phyloP scores from a whole-genome alignment of 2,797 vertebrate species.

The Harpagifer antarcticus region DNA sequence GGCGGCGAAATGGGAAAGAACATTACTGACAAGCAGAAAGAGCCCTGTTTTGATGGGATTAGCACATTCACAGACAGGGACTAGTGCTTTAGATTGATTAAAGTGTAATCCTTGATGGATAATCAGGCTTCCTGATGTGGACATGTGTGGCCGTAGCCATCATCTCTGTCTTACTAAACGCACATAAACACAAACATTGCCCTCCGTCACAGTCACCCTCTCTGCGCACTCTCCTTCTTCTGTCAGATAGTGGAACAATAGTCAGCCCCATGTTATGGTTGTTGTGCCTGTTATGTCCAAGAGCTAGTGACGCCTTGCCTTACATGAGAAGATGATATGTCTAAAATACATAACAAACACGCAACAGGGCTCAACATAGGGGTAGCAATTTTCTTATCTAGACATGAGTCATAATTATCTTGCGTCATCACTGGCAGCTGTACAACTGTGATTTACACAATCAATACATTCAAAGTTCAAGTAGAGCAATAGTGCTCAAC shows the following conservation, averaged over 20 bases:
- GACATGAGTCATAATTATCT: not conserved
- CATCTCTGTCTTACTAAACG: constrained; percentile 7
- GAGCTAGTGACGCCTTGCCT: not conserved
- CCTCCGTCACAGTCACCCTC: constrained; percentile 12
- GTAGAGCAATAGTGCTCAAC: not conserved
- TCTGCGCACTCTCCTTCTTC: constrained; percentile 16
- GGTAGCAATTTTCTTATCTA: not conserved
- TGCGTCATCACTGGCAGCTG: not conserved
- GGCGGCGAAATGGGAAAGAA: constrained; percentile 68
- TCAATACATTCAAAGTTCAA: not conserved
- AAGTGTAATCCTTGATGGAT: constrained; percentile 82
- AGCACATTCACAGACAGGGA: constrained; percentile 74
- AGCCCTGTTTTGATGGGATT: constrained; percentile 77
- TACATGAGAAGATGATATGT: not conserved
- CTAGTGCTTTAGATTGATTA: constrained; percentile 82
- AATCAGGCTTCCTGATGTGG: constrained; percentile 78
- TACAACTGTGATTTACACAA: not conserved
- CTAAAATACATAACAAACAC: not conserved
- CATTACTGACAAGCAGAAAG: constrained; percentile 76
- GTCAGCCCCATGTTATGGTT: not conserved
- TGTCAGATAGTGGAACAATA: constrained; percentile 5
- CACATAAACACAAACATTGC: constrained; percentile 40
- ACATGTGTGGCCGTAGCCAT: constrained; percentile 61
- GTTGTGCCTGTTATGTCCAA: not conserved
- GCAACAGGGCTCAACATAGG: not conserved